Conservation (phyloP, 2,113 vertebrate genomes). For the Xenopus tropicalis region DNA sequence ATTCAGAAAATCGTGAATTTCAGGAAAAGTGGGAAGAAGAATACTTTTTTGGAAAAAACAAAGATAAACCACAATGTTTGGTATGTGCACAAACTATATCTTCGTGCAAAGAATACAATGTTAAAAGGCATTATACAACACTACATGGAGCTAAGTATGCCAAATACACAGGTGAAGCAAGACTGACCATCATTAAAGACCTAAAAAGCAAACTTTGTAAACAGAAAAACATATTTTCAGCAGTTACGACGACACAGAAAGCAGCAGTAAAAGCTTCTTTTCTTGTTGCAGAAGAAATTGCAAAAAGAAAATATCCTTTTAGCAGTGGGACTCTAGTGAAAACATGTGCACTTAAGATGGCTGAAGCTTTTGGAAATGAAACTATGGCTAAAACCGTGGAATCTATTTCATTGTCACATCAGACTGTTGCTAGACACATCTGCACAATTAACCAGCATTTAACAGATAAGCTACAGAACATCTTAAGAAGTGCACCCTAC, state of each 20-base stretch:
- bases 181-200: constrained; percentile 17
- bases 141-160: constrained; percentile 17
- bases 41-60: constrained; percentile 19
- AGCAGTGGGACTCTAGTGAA: constrained; percentile 39
- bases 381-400: constrained; percentile 41
- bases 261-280: constrained; percentile 40
- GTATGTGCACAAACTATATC: constrained; percentile 20
- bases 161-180: constrained; percentile 23
- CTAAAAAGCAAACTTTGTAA: constrained; percentile 18
- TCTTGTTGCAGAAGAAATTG: constrained; percentile 37
- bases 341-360: constrained; percentile 33
- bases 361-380: constrained; percentile 41
- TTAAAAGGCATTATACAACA: constrained; percentile 22
- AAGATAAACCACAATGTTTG: constrained; percentile 28
- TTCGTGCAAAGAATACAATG: constrained; percentile 30
- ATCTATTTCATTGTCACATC: constrained; percentile 35
- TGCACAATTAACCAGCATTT: constrained; percentile 40
- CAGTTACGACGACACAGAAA: constrained; percentile 4
- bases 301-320: constrained; percentile 40
- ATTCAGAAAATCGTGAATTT: too few relatives aligned
- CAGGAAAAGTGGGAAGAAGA: too few relatives aligned
- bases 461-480: constrained; percentile 28
- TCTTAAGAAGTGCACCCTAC: constrained; percentile 21
- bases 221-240: background rate
- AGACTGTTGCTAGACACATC: constrained; percentile 32